phyloP scores from a whole-genome alignment of 1,140 invertebrate genomes.

The Bombus huntii region DNA sequence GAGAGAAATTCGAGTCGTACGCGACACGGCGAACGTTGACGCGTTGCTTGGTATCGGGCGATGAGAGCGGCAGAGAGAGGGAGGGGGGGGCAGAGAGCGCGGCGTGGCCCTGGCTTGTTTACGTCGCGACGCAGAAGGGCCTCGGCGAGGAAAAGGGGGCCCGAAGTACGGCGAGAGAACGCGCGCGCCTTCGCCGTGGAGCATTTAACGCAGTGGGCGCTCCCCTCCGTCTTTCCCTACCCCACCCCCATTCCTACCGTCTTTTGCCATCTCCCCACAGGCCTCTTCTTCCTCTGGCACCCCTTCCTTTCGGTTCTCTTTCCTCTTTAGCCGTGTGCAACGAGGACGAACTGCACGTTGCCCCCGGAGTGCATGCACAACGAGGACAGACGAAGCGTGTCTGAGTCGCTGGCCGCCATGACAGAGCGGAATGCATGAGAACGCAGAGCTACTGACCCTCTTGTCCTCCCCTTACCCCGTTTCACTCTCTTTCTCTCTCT shows the following conservation, averaged over 20 bases:
- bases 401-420: constrained; percentile 78
- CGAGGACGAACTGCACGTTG: constrained; percentile 58
- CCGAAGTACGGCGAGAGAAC: constrained; percentile 74
- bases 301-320: constrained; percentile 7
- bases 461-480: constrained; percentile 37
- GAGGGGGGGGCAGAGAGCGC: not conserved
- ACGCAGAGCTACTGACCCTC: constrained; percentile 79
- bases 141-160: constrained; percentile 42
- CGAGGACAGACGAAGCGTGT: constrained; percentile 71
- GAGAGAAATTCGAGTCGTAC: too few species aligned
- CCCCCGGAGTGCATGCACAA: constrained; percentile 58
- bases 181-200: constrained; percentile 72
- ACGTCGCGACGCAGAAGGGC: constrained; percentile 74
- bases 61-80: too few species aligned
- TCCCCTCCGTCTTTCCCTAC: constrained; percentile 49
- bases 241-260: not conserved
- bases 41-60: too few species aligned
- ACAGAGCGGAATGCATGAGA: constrained; percentile 82
- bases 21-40: too few species aligned
- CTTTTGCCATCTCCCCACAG: constrained; percentile 16
- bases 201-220: constrained; percentile 79
- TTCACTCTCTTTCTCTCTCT: constrained; percentile 35
- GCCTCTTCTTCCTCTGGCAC: not conserved
- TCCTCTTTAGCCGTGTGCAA: constrained; percentile 51
- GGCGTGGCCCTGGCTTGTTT: constrained; percentile 75